Conservation (phyloP, 2,888 invertebrate genomes). For the Netelia inedita region DNA sequence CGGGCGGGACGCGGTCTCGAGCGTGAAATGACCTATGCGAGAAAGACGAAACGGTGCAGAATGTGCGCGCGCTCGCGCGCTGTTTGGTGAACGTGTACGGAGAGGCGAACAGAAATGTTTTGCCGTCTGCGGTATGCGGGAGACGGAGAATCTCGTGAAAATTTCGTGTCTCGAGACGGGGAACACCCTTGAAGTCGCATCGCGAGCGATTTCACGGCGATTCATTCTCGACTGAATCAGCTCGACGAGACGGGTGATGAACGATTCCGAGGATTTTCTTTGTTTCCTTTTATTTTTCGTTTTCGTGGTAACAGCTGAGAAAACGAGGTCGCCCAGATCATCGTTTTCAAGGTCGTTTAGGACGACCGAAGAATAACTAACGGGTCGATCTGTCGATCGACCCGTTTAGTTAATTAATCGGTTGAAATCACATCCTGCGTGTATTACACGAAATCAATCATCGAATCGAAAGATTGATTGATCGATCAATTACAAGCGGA, state of each 20-base stretch:
- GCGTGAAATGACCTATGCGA: slow-evolving; percentile 68
- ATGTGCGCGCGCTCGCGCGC: slow-evolving; percentile 41
- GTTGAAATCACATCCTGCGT: no score
- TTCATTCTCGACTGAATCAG: slow-evolving; percentile 63
- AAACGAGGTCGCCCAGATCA: slow-evolving; percentile 16
- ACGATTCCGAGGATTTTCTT: slow-evolving; percentile 16
- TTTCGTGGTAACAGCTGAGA: slow-evolving; percentile 5
- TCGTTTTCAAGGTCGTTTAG: neutral
- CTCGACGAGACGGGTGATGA: neutral
- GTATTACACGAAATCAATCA: no score
- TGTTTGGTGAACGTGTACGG: slow-evolving; percentile 10
- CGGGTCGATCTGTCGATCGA: no score
- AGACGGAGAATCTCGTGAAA: slow-evolving; percentile 45
- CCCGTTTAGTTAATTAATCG: no score
- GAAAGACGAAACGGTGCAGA: slow-evolving; percentile 32
- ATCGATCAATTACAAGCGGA: neutral
- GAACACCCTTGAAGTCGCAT: slow-evolving; percentile 27
- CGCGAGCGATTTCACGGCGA: slow-evolving; percentile 56
- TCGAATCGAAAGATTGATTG: neutral
- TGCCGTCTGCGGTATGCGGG: slow-evolving; percentile 63
- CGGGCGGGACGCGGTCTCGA: slow-evolving; percentile 55
- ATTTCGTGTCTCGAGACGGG: slow-evolving; percentile 42
- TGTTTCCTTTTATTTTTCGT: slow-evolving; percentile 1
- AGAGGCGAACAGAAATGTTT: slow-evolving; percentile 43
- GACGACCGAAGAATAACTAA: neutral